These are phyloP conservation scores for Ceratosolen fusciceps DNA, from an alignment of 1,140 invertebrate species.

Conservation along the genomic window DNA sequence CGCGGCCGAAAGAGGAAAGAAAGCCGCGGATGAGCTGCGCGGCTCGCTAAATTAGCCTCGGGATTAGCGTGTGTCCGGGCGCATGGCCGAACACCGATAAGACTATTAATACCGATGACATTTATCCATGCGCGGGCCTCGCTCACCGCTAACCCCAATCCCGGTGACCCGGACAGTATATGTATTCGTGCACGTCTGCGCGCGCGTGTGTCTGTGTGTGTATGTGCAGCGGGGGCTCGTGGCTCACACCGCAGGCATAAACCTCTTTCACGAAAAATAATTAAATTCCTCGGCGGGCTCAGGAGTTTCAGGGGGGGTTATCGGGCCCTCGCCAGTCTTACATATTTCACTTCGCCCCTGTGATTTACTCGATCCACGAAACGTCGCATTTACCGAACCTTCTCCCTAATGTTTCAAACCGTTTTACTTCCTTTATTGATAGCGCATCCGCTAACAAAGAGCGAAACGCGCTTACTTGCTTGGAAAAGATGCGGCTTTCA, in stretches of 20 bases:
- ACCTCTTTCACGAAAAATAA: slow-evolving; percentile 2
- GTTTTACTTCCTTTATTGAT: background rate
- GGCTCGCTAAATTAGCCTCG: slow-evolving; percentile 61
- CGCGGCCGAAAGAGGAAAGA: background rate
- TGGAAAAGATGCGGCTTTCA: too few relatives aligned
- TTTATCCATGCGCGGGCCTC: slow-evolving; percentile 53
- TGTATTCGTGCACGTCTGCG: too few relatives aligned
- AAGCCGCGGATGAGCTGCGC: background rate
- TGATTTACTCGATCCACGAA: too few relatives aligned
- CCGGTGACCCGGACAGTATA: too few relatives aligned
- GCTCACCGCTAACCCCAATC: background rate
- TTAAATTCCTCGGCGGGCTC: background rate
- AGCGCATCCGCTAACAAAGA: background rate
- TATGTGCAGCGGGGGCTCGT: too few relatives aligned
- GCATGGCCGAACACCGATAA: slow-evolving; percentile 65
- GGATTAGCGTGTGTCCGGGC: slow-evolving; percentile 65
- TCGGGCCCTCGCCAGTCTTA: background rate
- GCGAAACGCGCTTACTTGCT: too few relatives aligned
- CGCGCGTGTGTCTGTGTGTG: too few relatives aligned
- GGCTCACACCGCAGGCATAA: too few relatives aligned
- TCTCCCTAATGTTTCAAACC: background rate
- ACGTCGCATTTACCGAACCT: too few relatives aligned
- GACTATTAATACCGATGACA: slow-evolving; percentile 62
- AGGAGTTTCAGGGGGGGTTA: background rate
- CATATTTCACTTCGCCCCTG: too few relatives aligned